Conservation (phyloP, 2,888 invertebrate genomes). For the Sarcophaga variegata region DNA sequence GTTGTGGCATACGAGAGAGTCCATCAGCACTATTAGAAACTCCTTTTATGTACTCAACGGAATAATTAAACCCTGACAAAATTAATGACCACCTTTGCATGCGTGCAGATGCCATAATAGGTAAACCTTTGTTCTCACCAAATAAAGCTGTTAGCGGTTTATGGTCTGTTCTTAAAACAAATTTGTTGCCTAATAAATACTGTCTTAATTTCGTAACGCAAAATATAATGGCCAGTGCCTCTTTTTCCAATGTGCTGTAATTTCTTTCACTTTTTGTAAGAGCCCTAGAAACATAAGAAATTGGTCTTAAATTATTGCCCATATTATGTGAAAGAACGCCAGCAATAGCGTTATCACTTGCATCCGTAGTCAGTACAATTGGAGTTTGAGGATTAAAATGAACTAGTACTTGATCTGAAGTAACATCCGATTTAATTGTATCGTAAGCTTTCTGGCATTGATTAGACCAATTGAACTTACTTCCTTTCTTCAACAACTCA, state of each 20-base stretch:
- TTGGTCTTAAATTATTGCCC: constrained; percentile 23
- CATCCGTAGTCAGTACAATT: constrained; percentile 70
- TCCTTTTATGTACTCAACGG: constrained; percentile 13
- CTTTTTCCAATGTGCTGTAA: too few species aligned
- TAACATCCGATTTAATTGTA: background rate
- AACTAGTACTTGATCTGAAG: background rate
- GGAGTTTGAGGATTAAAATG: constrained; percentile 20
- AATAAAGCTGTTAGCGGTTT: constrained; percentile 51
- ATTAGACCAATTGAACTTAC: background rate
- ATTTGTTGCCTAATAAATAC: too few species aligned
- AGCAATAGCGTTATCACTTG: constrained; percentile 15
- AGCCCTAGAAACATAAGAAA: constrained; percentile 40
- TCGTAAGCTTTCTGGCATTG: too few species aligned
- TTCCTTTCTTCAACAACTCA: constrained; percentile 36
- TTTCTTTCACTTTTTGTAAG: too few species aligned
- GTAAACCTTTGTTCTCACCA: constrained; percentile 19
- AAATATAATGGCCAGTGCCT: too few species aligned
- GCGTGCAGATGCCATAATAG: constrained; percentile 23
- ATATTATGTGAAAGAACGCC: background rate
- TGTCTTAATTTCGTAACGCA: too few species aligned
- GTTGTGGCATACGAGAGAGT: constrained; percentile 2
- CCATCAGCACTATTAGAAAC: constrained; percentile 39
- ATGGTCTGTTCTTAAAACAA: constrained; percentile 32
- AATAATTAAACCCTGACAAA: constrained; percentile 5
- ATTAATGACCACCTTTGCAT: constrained; percentile 14